phyloP scores from a whole-genome alignment of 2,797 vertebrate genomes.

The Smutsia gigantea region DNA sequence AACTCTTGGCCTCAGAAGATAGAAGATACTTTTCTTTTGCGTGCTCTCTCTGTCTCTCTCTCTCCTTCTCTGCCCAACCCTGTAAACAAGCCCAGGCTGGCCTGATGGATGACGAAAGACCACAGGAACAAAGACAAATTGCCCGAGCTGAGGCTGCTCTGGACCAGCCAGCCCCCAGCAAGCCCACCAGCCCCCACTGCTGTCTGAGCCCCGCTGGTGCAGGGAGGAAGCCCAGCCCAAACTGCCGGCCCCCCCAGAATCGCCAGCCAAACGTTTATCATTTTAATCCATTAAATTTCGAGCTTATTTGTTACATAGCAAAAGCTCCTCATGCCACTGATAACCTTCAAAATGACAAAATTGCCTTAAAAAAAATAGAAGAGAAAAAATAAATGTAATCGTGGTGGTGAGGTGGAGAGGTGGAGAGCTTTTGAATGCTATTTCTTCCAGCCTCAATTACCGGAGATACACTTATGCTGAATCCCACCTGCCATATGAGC shows the following conservation, averaged over 20 bases:
- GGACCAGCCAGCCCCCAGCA: too few relatives aligned
- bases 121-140: not conserved
- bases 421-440: not conserved
- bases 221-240: not conserved
- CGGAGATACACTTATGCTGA: not conserved
- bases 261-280: not conserved
- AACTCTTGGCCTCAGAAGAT: not conserved
- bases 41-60: not conserved
- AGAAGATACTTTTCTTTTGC: not conserved
- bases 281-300: constrained; percentile 2
- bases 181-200: not conserved
- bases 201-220: not conserved
- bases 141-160: not conserved
- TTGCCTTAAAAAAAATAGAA: constrained; percentile 6
- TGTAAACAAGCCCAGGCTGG: not conserved
- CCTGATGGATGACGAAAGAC: not conserved
- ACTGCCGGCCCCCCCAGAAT: not conserved
- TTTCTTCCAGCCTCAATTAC: not conserved
- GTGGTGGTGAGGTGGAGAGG: accelerated
- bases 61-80: not conserved
- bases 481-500: not conserved
- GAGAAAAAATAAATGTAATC: not conserved
- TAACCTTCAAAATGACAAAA: constrained; percentile 45
- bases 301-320: not conserved
- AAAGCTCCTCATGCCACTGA: not conserved